A percentile compares a stretch with the other conserved stretches of the same genome.
Conservation (phyloP, 1,140 invertebrate species). For the Cylas formicarius region DNA sequence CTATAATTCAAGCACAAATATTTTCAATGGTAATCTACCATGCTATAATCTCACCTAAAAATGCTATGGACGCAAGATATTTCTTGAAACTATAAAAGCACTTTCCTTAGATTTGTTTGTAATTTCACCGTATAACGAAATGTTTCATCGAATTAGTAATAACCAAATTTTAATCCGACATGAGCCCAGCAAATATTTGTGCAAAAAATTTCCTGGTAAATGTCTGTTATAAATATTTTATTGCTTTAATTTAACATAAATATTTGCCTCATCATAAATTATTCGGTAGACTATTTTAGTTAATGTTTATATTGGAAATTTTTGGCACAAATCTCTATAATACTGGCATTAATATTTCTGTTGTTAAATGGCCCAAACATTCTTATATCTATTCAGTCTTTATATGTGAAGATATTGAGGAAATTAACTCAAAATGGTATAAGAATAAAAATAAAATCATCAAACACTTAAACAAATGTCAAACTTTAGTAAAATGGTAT, state of each 20-base stretch:
- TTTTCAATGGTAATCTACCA: too few relatives aligned
- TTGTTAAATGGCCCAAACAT: conserved; percentile 1
- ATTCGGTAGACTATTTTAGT: background rate
- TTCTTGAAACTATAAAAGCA: background rate
- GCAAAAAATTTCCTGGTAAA: conserved; percentile 6
- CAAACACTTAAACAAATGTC: conserved; percentile 1
- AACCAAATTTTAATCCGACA: background rate
- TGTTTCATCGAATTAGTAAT: background rate
- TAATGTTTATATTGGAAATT: background rate
- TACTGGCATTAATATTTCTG: conserved; percentile 4
- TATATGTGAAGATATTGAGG: background rate
- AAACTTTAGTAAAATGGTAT: too few relatives aligned
- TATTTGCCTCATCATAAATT: background rate
- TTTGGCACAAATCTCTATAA: conserved; percentile 4
- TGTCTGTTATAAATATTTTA: background rate
- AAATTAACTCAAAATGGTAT: background rate
- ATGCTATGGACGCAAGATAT: conserved; percentile 6
- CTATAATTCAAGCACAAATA: too few relatives aligned
- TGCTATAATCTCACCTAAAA: conserved; percentile 5
- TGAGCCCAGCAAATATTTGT: background rate
- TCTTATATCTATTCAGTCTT: conserved; percentile 4
- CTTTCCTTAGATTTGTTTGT: too few relatives aligned
- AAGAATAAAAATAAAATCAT: conserved; percentile 6
- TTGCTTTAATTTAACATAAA: conserved; percentile 2
- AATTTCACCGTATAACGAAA: background rate